Conservation (phyloP, 2,888 invertebrate genomes). For the Drosophila putrida region DNA sequence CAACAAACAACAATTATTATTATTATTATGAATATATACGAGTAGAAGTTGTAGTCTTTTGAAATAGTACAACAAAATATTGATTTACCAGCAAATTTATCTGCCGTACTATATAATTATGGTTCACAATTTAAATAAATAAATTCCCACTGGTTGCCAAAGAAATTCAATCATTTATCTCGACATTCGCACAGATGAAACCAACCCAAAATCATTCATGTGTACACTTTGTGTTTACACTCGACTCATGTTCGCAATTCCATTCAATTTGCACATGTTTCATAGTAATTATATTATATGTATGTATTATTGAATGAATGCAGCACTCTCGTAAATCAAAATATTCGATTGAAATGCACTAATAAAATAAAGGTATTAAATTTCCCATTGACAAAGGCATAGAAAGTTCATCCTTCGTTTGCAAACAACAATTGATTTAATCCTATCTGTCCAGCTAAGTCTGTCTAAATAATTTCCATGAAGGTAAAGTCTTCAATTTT, state of each 20-base stretch:
- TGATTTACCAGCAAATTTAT: slow-evolving; percentile 2
- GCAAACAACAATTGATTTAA: too few species aligned
- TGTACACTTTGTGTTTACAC: slow-evolving; percentile 6
- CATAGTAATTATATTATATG: slow-evolving; percentile 4
- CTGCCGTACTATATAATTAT: slow-evolving; percentile 3
- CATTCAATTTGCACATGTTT: slow-evolving; percentile 17
- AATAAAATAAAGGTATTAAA: neutral
- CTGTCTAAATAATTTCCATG: too few species aligned
- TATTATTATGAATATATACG: neutral
- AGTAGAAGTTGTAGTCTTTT: neutral
- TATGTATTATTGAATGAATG: slow-evolving; percentile 18
- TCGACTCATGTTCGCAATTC: slow-evolving; percentile 6
- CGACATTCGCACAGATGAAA: slow-evolving; percentile 24
- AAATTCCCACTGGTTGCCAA: slow-evolving; percentile 4
- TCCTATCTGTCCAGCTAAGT: too few species aligned
- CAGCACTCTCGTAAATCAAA: slow-evolving; percentile 7
- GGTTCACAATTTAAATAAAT: slow-evolving; percentile 8
- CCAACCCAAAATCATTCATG: slow-evolving; percentile 21
- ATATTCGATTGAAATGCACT: slow-evolving; percentile 4
- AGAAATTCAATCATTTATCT: slow-evolving; percentile 23
- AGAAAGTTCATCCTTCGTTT: too few species aligned
- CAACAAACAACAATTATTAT: slow-evolving; percentile 7
- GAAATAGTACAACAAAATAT: slow-evolving; percentile 8
- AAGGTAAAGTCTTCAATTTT: too few species aligned
- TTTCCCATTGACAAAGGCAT: neutral